Conservation (phyloP, 2,888 invertebrate genomes). For the Asteroscopus sphinx region DNA sequence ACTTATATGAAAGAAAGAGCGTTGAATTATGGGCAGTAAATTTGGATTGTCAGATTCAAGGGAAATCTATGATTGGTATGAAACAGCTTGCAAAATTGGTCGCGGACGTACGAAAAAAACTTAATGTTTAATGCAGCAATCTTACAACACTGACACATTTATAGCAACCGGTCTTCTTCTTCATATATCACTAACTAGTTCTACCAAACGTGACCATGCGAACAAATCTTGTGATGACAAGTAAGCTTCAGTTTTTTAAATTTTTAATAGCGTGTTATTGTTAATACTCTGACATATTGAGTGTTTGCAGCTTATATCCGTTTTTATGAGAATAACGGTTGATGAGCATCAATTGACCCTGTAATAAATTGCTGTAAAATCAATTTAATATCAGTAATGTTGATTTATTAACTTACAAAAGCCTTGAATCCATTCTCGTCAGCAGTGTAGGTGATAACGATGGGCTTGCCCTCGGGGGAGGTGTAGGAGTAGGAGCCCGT, state of each 20-base stretch:
- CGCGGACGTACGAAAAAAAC: too few species aligned
- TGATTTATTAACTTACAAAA: slow-evolving; percentile 72
- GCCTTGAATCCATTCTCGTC: slow-evolving; percentile 93
- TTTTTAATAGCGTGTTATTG: slow-evolving; percentile 2
- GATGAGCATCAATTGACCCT: slow-evolving; percentile 1
- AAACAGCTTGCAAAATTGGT: background rate
- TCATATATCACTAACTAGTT: slow-evolving; percentile 2
- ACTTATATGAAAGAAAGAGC: too few species aligned
- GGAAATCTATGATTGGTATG: background rate
- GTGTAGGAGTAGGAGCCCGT: slow-evolving; percentile 89
- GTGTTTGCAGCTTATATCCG: slow-evolving; percentile 3
- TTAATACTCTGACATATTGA: slow-evolving; percentile 13
- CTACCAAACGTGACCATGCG: slow-evolving; percentile 1
- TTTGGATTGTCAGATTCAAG: background rate
- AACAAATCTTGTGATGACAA: background rate
- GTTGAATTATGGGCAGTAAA: too few species aligned
- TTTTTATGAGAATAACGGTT: background rate
- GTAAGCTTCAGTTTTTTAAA: too few species aligned
- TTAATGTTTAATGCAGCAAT: too few species aligned
- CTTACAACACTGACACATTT: too few species aligned
- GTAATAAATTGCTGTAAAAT: background rate
- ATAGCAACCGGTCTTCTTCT: slow-evolving; percentile 12
- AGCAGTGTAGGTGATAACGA: slow-evolving; percentile 90
- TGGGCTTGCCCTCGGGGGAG: slow-evolving; percentile 91
- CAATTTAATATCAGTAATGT: background rate